Conservation (phyloP, 2,797 vertebrate genomes). For the Acipenser transmontanus region DNA sequence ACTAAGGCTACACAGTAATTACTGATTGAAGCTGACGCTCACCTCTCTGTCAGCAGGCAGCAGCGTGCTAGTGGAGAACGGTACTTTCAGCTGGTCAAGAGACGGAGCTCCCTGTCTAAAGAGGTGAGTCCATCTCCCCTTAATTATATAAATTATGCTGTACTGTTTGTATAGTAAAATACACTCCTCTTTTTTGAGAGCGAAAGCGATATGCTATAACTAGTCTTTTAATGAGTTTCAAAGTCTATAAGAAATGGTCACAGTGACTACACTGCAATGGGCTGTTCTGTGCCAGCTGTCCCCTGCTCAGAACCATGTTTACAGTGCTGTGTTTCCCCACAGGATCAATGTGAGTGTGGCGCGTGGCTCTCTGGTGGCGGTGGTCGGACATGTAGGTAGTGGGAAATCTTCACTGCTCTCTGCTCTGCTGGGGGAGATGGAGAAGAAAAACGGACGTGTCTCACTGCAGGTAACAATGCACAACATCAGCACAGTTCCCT, state of each 20-base stretch:
- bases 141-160: neutral
- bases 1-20: too few species aligned
- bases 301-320: neutral
- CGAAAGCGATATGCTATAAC: too few species aligned
- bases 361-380: constrained; percentile 59
- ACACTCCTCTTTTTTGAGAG: too few species aligned
- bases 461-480: constrained; percentile 47
- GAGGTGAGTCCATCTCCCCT: constrained; percentile 43
- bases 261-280: too few species aligned
- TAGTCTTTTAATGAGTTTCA: too few species aligned
- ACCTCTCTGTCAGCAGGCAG: constrained; percentile 28
- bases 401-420: constrained; percentile 78
- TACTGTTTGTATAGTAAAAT: too few species aligned
- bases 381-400: constrained; percentile 71
- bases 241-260: too few species aligned
- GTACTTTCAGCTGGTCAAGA: constrained; percentile 66
- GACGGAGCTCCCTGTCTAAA: constrained; percentile 57
- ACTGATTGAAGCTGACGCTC: neutral
- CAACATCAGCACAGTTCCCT: too few species aligned
- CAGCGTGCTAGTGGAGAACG: constrained; percentile 48
- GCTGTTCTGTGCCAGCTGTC: too few species aligned
- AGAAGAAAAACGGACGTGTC: constrained; percentile 43
- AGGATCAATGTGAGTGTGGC: constrained; percentile 63
- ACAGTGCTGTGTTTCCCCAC: constrained; percentile 1
- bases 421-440: constrained; percentile 67